A percentile compares a stretch with the other conserved stretches of the same genome.
These are phyloP conservation scores for Mimumesa dahlbomi DNA, from an alignment of 2,888 invertebrate genomes.

Conservation along the genomic window DNA sequence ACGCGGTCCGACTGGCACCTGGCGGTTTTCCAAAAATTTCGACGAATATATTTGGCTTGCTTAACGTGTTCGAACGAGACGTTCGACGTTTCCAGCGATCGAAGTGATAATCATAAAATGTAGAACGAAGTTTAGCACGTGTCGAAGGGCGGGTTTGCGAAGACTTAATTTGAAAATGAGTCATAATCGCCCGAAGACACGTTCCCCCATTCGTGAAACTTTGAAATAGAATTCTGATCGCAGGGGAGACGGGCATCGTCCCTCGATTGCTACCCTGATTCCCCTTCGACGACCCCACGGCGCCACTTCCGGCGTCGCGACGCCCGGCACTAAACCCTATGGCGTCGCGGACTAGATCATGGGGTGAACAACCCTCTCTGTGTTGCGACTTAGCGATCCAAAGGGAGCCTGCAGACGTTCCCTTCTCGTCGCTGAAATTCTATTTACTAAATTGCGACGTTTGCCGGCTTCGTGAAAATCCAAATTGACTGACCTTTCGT, in stretches of 20 bases:
- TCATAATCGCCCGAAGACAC: neutral
- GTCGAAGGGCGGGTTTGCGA: too few species aligned
- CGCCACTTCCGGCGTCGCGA: constrained; percentile 53
- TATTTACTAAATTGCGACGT: constrained; percentile 9
- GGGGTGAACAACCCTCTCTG: constrained; percentile 33
- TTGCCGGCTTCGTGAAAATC: too few species aligned
- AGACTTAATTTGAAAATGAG: too few species aligned
- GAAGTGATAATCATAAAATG: too few species aligned
- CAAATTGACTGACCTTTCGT: too few species aligned
- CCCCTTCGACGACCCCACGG: constrained; percentile 30
- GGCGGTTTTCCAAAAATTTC: too few species aligned
- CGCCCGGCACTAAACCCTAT: constrained; percentile 44
- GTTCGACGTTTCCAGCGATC: too few species aligned
- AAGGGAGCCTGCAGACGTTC: neutral
- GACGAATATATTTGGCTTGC: too few species aligned
- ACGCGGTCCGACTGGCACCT: too few species aligned
- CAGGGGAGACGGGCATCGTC: neutral
- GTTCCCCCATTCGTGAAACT: neutral
- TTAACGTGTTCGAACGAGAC: too few species aligned
- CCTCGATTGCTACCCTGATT: constrained; percentile 12
- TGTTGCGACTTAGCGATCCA: neutral
- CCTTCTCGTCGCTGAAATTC: neutral
- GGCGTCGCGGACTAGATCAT: neutral
- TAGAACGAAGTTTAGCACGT: too few species aligned
- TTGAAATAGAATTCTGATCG: constrained; percentile 32